Base-by-base conservation (phyloP, 2,797 vertebrate genomes). In the Meda fulgida region DNA sequence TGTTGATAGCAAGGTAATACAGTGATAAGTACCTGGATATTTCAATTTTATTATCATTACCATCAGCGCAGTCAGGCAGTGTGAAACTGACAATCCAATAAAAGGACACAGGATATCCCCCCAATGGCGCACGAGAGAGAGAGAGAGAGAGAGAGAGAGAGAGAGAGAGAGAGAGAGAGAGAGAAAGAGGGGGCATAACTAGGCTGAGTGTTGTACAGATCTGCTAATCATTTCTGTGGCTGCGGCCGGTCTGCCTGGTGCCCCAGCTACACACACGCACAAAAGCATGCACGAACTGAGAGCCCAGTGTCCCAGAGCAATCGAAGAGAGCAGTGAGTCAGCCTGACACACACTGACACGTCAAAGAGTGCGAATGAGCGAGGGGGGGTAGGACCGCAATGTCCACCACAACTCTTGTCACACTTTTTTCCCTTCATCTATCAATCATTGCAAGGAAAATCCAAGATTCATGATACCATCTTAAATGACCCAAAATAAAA, bases 31-130 rank as follows among this genome's bases (percentile, higher is more conserved):
- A 94, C 92, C 89, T 84, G 92, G 93, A 93, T 95, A 94, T 95
- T 95, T 94, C 93, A 94, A 93, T 94, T 94, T 93, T 94, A 95
- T 94, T 93, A 94, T 94, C 92, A 94, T 95, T 94, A 93, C 93
- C 92, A 91, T 92, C 91, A 92, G 92, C 90, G 91, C 89, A 91
- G 90, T 91, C 89, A 91, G 91, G 87, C 92, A 89, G 92, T 88
- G 78, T 88, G 88, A 93, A 91, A 91, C 92, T 92, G 93, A 92
- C 94, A 95, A 94, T 95, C 93, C 93, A 95, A 95, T 95, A 94
- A 95, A 91, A 93, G 91, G 93, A 92, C 88, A 92, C 88, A 85
- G 84, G 91, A 93, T 93, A 92, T 92, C 94, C 90, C 86, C 87
- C 90, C 91, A 72, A 84, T 87, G 90, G 90, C 36, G 87, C 86